Evolutionary conservation across 2,888 invertebrate species (phyloP), one percentile per base, ranked within the genome.

Genomic region (Frankliniella intonsa): DNA sequence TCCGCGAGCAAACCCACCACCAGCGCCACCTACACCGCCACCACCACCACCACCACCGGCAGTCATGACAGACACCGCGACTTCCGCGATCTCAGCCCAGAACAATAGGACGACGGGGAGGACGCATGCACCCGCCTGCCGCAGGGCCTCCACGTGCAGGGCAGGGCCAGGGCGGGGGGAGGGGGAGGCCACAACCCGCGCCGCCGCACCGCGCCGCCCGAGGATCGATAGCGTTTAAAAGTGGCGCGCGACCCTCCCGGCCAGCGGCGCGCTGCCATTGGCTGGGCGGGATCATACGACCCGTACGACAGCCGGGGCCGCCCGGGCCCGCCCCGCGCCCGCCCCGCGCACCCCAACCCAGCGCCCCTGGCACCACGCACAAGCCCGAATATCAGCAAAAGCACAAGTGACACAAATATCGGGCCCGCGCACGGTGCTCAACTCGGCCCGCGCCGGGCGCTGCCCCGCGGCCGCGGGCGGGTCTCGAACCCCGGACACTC

Each of bases 211-310:
- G n/a, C n/a, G n/a, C n/a, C n/a, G n/a, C n/a, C n/a, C n/a, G n/a
- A n/a, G 22, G 69, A 25, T 76, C 69, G 69, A 76, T 76, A 76
- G 11, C 69, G 69, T 76, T 76, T 76, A 25, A 76, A 76, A 8
- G 69, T 76, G 69, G 69, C 69, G 69, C 69, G 22, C 38, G 2
- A 38, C 38, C 38, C 38, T 5, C 5, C 38, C 38, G 38, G 25
- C 25, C 69, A 17, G 25, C 25, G 69, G 22, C 69, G 69, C 69
- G 69, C 69, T 76, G 22, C 69, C 69, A 76, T 76, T 76, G 69
- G 69, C 25, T 22, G 69, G 11, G 10, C 11, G 69, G 22, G 69
- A 76, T 76, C 69, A 76, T 76, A 25, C 69, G 69, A 38, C 5
- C 38, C 38, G 38, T 5, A 38, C 38, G 38, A 76, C 69, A 76